A percentile compares a stretch with the other conserved stretches of the same genome.
phyloP scores from a whole-genome alignment of 53 echinoderm and acorn worm genomes.

The Stichopus horrens region DNA sequence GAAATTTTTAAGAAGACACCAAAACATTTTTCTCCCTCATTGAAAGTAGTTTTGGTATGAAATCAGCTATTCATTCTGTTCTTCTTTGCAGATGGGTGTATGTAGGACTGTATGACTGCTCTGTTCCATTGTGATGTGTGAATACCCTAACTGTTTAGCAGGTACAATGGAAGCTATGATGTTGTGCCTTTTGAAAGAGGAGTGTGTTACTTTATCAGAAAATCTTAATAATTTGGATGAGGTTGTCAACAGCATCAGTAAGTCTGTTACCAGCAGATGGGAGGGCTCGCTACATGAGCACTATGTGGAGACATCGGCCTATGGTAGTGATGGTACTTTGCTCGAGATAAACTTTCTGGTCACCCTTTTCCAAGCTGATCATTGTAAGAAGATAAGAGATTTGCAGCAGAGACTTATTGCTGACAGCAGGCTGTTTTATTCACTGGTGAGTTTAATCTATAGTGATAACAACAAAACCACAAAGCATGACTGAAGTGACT shows the following conservation, averaged over 20 bases:
- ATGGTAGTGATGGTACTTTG: background rate
- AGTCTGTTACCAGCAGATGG: background rate
- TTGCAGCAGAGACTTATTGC: background rate
- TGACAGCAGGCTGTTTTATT: background rate
- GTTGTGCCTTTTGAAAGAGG: background rate
- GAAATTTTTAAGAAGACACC: too few relatives aligned
- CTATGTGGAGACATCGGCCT: background rate
- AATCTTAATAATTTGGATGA: background rate
- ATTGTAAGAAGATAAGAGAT: conserved; percentile 4
- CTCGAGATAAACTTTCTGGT: background rate
- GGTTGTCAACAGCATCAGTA: background rate
- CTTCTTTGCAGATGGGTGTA: too few relatives aligned
- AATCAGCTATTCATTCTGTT: too few relatives aligned
- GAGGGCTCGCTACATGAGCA: background rate
- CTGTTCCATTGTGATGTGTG: too few relatives aligned
- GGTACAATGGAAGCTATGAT: background rate
- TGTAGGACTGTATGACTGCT: too few relatives aligned
- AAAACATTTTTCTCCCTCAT: too few relatives aligned
- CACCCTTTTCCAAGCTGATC: background rate
- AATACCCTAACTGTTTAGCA: background rate
- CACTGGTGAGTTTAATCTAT: conserved; percentile 1
- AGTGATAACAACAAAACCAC: background rate
- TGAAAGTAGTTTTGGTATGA: too few relatives aligned
- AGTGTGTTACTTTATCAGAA: background rate
- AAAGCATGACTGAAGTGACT: too few relatives aligned